phyloP scores from a whole-genome alignment of 2,888 invertebrate genomes.

The Tanypteryx hageni region DNA sequence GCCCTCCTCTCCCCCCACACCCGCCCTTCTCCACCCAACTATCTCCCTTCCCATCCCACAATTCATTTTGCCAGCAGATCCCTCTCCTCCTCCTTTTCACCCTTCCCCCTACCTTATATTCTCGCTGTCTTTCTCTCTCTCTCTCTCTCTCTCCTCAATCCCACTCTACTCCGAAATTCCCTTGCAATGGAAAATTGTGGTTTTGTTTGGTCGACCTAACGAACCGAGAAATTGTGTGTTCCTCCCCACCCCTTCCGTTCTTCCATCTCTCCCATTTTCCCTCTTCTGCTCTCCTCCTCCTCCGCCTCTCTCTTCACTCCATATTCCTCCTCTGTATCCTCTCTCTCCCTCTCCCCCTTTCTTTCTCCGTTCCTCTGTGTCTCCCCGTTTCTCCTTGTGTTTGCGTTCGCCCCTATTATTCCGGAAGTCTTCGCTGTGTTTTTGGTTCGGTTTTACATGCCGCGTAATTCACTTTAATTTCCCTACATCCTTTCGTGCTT shows the following conservation, averaged over 20 bases:
- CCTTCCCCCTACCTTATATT: background rate
- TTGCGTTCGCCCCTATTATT: background rate
- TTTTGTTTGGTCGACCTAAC: conserved; percentile 64
- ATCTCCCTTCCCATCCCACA: background rate
- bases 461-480: background rate
- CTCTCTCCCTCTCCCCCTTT: background rate
- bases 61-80: background rate
- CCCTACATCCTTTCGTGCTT: background rate
- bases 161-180: background rate
- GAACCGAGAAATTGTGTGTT: conserved; percentile 64
- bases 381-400: background rate
- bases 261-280: background rate
- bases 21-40: background rate
- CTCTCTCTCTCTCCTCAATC: background rate
- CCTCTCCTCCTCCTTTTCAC: background rate
- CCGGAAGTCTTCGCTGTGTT: background rate
- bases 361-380: background rate
- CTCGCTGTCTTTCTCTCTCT: background rate
- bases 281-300: background rate
- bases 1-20: background rate
- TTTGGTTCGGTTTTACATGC: conserved; percentile 5
- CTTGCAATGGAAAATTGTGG: conserved; percentile 64
- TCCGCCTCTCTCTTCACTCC: background rate
- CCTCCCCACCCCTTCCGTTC: background rate
- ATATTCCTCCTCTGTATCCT: background rate